A percentile compares a stretch with the other conserved stretches of the same genome.
phyloP scores from a whole-genome alignment of 2,113 vertebrate genomes.

The Nycticorax nycticorax region DNA sequence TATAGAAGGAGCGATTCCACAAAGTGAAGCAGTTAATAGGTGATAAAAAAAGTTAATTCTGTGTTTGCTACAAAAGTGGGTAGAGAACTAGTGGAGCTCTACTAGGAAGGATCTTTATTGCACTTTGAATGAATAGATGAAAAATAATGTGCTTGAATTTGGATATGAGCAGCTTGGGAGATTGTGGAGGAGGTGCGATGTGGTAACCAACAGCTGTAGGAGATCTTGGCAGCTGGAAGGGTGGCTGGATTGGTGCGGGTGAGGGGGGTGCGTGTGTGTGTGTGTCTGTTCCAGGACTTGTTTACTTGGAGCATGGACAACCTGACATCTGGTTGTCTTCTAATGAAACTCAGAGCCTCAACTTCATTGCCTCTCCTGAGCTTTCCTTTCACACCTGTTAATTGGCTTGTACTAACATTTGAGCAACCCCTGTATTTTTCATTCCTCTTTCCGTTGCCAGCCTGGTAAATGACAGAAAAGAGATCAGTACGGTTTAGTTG shows the following conservation, averaged over 20 bases:
- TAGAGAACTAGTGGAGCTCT: neutral
- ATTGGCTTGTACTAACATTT: neutral
- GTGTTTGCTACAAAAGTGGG: neutral
- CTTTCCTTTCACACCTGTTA: neutral
- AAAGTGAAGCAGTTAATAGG: neutral
- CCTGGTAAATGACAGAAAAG: neutral
- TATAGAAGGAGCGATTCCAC: neutral
- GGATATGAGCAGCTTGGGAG: neutral
- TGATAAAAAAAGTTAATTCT: neutral
- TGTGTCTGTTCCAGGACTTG: neutral
- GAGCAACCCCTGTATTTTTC: neutral
- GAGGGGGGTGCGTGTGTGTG: too few species aligned
- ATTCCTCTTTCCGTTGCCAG: neutral
- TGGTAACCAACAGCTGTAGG: neutral
- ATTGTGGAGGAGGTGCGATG: neutral
- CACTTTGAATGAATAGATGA: neutral
- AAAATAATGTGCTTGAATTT: neutral
- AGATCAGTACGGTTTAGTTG: neutral
- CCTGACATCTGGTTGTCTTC: neutral
- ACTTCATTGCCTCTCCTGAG: neutral
- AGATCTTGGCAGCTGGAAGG: neutral
- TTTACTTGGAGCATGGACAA: neutral
- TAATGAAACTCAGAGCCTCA: neutral
- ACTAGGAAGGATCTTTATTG: neutral
- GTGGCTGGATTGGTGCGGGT: neutral